Evolutionary conservation across 2,797 vertebrate species (phyloP), one percentile per base, ranked within the genome.

Genomic region (Danio kyathit): DNA sequence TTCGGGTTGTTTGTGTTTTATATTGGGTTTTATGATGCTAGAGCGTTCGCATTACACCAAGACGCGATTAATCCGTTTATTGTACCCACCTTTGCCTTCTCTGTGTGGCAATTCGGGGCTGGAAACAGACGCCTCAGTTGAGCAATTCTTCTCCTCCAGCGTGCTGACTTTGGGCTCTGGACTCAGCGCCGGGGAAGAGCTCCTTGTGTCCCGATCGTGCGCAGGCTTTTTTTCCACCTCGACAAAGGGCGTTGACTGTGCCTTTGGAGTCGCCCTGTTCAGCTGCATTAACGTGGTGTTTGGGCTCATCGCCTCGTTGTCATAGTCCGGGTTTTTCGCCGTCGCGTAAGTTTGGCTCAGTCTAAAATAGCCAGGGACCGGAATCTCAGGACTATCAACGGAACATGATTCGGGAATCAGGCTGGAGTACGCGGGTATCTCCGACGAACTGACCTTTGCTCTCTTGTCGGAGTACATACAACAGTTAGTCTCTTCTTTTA

Each of bases 381-480:
- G 97, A 91, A 99, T 96, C 94, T 99, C 97, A 13, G 98, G 96
- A 90, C 96, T 97, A 77, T 99, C 97, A 89, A 95, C 93, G 54
- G 96, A 91, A 88, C 96, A 97, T 65, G 96, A 92, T 85, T 99
- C 97, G 43, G 97, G 92, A 84, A 96, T 92, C 89, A 96, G 91
- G 92, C 93, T 96, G 89, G 97, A 95, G 91, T 97, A 99, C 84
- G 95, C 94, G 88, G 95, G 95, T 90, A 96, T 94, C 84, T 97
- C 96, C 86, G 96, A 89, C 86, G 96, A 93, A 93, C 92, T 95
- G 90, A 96, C 95, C 96, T 98, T 98, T 88, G 95, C 93, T 93
- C 96, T 94, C 93, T 99, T 99, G 94, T 99, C 97, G 88, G 98
- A 97, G 94, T 97, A 99, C 98, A 99, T 99, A 94, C 98, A 99